Conservation (phyloP, 2,113 vertebrate species). For the Dinomys branickii region DNA sequence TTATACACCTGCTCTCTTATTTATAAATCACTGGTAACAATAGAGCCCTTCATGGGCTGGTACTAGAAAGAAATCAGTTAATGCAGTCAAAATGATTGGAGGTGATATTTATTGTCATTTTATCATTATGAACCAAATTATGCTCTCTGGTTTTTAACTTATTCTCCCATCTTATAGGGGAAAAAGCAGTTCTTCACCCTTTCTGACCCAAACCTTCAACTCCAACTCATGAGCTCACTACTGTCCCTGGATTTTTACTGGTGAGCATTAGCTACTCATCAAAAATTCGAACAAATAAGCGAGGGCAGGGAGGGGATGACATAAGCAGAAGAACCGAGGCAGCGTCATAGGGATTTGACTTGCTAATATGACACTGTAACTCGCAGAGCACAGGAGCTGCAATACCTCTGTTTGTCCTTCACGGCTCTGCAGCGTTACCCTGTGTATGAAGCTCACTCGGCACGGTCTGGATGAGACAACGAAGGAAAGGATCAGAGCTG, state of each 20-base stretch:
- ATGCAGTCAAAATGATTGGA: background rate
- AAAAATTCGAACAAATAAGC: background rate
- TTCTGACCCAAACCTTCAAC: background rate
- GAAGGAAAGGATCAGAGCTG: background rate
- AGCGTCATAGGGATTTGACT: too few species aligned
- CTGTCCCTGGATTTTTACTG: background rate
- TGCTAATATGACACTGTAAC: background rate
- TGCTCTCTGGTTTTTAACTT: background rate
- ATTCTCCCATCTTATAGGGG: background rate
- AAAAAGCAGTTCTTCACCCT: background rate
- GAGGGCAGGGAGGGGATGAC: too few species aligned
- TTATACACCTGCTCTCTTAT: background rate
- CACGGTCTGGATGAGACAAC: background rate
- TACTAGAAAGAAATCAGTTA: background rate
- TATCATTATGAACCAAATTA: background rate
- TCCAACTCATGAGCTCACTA: background rate
- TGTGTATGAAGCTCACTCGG: background rate
- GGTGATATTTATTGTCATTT: background rate
- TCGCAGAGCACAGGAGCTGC: background rate
- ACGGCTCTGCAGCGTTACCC: background rate
- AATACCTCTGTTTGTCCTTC: background rate
- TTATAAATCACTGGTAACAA: background rate
- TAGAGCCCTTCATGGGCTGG: background rate
- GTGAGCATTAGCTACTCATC: background rate
- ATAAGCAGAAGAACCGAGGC: too few species aligned